Conservation (phyloP, 2,888 invertebrate genomes). For the Masnerella sp. region DNA sequence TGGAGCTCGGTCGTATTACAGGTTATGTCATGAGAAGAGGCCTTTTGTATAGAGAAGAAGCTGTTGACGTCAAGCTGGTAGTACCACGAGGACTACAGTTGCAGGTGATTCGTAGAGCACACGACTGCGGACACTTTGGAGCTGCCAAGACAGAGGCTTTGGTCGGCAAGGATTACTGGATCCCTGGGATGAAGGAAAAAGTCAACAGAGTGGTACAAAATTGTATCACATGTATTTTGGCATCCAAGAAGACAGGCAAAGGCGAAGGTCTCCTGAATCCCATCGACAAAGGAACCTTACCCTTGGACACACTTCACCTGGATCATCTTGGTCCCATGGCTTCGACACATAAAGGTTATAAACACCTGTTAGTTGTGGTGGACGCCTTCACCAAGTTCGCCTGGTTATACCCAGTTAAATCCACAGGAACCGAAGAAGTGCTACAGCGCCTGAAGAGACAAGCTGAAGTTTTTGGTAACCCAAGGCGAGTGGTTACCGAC, state of each 20-base stretch:
- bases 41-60: background rate
- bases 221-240: no score
- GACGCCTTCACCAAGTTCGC: background rate
- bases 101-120: background rate
- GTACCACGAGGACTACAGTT: background rate
- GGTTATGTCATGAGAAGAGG: background rate
- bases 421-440: background rate
- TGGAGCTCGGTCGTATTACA: background rate
- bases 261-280: background rate
- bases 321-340: conserved; percentile 6
- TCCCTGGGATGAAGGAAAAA: background rate
- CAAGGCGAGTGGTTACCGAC: background rate
- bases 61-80: background rate
- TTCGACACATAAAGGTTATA: background rate
- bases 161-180: background rate
- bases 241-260: background rate
- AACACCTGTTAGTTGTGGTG: background rate
- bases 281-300: background rate
- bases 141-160: background rate
- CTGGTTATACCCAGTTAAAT: conserved; percentile 7
- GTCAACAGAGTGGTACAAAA: background rate
- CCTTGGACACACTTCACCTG: background rate
- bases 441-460: background rate
- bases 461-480: background rate
- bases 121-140: conserved; percentile 17